phyloP scores from a whole-genome alignment of 1,140 invertebrate species.

The Zaprionus taronus region DNA sequence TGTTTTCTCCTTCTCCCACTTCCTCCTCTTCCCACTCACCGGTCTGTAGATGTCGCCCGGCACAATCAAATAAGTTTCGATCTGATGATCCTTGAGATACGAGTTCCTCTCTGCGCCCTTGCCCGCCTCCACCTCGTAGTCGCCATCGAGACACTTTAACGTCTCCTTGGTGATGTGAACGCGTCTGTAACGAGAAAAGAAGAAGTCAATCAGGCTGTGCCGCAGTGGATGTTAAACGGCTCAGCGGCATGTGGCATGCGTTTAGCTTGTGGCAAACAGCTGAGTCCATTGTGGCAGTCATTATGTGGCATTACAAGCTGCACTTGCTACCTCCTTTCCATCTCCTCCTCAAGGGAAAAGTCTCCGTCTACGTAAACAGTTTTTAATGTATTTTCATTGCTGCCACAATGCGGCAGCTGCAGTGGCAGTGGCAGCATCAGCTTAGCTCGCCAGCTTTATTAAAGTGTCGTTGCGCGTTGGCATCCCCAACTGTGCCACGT shows the following conservation, averaged over 20 bases:
- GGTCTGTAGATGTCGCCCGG: slow-evolving; percentile 89
- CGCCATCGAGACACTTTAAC: slow-evolving; percentile 91
- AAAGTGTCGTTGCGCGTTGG: slow-evolving; percentile 44
- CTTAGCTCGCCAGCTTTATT: slow-evolving; percentile 47
- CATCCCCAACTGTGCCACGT: slow-evolving; percentile 11
- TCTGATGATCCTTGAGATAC: slow-evolving; percentile 96
- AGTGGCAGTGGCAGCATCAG: slow-evolving; percentile 15
- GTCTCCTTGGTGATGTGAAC: slow-evolving; percentile 98
- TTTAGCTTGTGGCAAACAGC: slow-evolving; percentile 26
- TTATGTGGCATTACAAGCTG: slow-evolving; percentile 44
- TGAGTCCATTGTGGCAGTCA: slow-evolving; percentile 23
- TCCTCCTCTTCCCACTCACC: slow-evolving; percentile 84
- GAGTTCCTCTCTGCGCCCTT: slow-evolving; percentile 92
- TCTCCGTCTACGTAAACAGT: slow-evolving; percentile 47
- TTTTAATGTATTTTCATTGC: slow-evolving; percentile 66
- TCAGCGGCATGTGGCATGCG: slow-evolving; percentile 20
- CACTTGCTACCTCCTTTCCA: slow-evolving; percentile 28
- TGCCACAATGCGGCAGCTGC: slow-evolving; percentile 20
- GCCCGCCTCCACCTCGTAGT: slow-evolving; percentile 96
- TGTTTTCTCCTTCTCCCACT: neutral
- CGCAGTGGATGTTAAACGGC: neutral
- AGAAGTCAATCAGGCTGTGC: neutral
- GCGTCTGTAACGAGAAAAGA: slow-evolving; percentile 86
- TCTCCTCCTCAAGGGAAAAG: neutral
- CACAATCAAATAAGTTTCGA: slow-evolving; percentile 96